phyloP scores from a whole-genome alignment of 2,113 vertebrate species.

The Malurus melanocephalus region DNA sequence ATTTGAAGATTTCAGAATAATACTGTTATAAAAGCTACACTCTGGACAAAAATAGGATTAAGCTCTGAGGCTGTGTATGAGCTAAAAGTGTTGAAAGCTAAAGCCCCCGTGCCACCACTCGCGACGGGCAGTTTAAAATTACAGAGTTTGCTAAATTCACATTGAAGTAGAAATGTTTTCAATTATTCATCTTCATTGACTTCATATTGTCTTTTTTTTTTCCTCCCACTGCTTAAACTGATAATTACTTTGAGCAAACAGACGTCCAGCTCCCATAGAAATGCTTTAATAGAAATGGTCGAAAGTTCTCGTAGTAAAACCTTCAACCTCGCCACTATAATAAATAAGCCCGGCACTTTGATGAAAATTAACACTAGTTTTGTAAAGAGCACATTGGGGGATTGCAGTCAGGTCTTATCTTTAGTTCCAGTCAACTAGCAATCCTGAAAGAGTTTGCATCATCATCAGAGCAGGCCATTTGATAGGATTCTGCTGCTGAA shows the following conservation, averaged over 20 bases:
- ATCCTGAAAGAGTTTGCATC: constrained; percentile 95
- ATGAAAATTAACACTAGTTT: constrained; percentile 86
- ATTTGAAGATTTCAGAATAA: constrained; percentile 67
- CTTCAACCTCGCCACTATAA: constrained; percentile 66
- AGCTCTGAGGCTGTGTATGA: constrained; percentile 66
- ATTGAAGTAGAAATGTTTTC: constrained; percentile 13
- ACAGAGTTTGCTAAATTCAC: constrained; percentile 27
- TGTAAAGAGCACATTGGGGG: constrained; percentile 82
- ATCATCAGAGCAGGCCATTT: constrained; percentile 96
- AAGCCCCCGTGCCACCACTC: constrained; percentile 2
- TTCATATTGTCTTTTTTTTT: background rate
- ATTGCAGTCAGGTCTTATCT: constrained; percentile 86
- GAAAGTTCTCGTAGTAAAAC: constrained; percentile 69
- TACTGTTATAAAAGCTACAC: constrained; percentile 68
- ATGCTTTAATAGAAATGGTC: constrained; percentile 61
- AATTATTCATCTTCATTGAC: constrained; percentile 35
- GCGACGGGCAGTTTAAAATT: background rate
- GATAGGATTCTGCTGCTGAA: constrained; percentile 93
- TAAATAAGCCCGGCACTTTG: constrained; percentile 74
- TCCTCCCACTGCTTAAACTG: constrained; percentile 5
- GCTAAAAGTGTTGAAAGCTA: constrained; percentile 65
- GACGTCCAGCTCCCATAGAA: constrained; percentile 51
- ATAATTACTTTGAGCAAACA: constrained; percentile 62
- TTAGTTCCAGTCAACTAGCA: constrained; percentile 93
- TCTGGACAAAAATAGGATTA: constrained; percentile 72